phyloP scores from a whole-genome alignment of 1,140 invertebrate species.

The Fopius arisanus region DNA sequence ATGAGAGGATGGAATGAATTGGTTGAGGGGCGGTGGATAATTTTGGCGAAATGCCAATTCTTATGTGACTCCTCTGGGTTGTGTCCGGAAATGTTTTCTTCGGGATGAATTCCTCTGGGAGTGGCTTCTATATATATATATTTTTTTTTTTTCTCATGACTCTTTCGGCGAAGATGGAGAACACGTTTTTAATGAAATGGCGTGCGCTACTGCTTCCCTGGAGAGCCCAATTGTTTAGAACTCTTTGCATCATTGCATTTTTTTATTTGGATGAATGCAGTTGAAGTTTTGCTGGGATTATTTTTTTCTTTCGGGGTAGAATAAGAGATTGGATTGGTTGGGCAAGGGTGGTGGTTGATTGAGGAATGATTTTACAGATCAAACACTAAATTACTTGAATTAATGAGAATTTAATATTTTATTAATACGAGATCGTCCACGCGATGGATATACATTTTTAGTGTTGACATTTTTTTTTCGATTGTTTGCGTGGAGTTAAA shows the following conservation, averaged over 20 bases:
- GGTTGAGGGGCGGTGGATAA: not conserved
- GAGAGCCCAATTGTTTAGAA: slow-evolving; percentile 47
- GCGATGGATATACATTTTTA: too few relatives aligned
- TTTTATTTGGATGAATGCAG: not conserved
- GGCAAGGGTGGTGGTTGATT: not conserved
- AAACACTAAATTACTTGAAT: too few relatives aligned
- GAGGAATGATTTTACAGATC: too few relatives aligned
- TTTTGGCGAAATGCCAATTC: slow-evolving; percentile 26
- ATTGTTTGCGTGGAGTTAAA: too few relatives aligned
- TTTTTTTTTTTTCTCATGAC: not conserved
- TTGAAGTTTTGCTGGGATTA: not conserved
- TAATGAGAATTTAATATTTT: too few relatives aligned
- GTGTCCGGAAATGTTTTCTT: slow-evolving; percentile 19
- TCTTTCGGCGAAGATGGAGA: slow-evolving; percentile 9
- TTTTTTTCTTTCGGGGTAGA: not conserved
- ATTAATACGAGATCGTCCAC: too few relatives aligned
- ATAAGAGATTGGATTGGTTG: too few relatives aligned
- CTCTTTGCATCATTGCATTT: slow-evolving; percentile 31
- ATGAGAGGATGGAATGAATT: not conserved
- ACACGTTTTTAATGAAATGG: slow-evolving; percentile 48
- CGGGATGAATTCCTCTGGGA: slow-evolving; percentile 10
- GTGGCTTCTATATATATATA: not conserved
- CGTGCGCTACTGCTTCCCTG: slow-evolving; percentile 30
- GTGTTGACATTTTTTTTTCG: not conserved
- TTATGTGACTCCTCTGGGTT: slow-evolving; percentile 18